Evolutionary conservation across 1,140 invertebrate species (phyloP).

Genomic region (Ridgeia piscesae): DNA sequence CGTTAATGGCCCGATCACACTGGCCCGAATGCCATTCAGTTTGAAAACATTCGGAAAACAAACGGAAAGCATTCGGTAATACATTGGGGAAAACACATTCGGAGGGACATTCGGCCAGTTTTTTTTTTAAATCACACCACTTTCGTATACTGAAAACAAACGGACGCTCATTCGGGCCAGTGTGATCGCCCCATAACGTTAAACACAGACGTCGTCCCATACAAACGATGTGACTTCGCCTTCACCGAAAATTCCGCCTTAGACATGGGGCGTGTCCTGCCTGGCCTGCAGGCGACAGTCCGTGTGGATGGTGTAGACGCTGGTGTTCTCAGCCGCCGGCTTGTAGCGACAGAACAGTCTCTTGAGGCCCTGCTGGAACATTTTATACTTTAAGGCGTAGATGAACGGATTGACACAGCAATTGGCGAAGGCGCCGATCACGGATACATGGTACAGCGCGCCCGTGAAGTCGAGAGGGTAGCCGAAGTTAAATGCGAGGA

Average conservation of each 20-base stretch:
- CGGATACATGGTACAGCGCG: constrained; percentile 11
- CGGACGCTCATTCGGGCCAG: too few species aligned
- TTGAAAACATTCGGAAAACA: too few species aligned
- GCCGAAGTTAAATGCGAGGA: constrained; percentile 18
- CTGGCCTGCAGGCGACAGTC: not conserved
- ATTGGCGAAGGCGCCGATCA: constrained; percentile 17
- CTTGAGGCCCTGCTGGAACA: constrained; percentile 13
- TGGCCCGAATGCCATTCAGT: too few species aligned
- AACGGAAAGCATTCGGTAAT: too few species aligned
- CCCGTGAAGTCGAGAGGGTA: constrained; percentile 6
- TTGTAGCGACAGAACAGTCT: not conserved
- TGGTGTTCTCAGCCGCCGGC: not conserved
- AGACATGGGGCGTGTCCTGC: not conserved
- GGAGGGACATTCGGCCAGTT: too few species aligned
- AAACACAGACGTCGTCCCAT: too few species aligned
- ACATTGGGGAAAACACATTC: too few species aligned
- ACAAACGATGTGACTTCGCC: too few species aligned
- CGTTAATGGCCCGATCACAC: too few species aligned
- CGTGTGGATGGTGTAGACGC: not conserved
- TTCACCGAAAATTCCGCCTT: not conserved
- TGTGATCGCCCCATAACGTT: too few species aligned
- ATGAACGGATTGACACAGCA: constrained; percentile 26
- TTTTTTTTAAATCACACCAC: too few species aligned
- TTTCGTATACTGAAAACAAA: too few species aligned
- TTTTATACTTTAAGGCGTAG: constrained; percentile 12